A percentile compares a stretch with the other conserved stretches of the same genome.
Conservation (phyloP, 2,113 vertebrate genomes). For the Clarias magur region DNA sequence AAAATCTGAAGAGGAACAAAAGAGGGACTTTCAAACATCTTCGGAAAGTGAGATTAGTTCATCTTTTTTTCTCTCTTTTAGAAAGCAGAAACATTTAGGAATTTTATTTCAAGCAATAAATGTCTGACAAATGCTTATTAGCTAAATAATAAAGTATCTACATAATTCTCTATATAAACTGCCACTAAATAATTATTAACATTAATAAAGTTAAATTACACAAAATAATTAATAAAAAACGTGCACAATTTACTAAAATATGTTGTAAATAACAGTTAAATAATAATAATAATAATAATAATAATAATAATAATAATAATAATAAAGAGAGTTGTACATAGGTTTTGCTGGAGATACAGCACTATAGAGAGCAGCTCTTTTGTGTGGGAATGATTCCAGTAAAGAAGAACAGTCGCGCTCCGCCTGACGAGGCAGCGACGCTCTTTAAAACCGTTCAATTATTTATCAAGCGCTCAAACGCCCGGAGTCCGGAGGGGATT, state of each 20-base stretch:
- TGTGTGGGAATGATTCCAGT: slow-evolving; percentile 18
- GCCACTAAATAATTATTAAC: too few species aligned
- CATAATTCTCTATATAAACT: not conserved
- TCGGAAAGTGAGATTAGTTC: not conserved
- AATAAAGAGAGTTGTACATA: not conserved
- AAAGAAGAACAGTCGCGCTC: slow-evolving; percentile 35
- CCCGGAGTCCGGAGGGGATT: slow-evolving; percentile 72
- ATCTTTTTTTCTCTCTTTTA: not conserved
- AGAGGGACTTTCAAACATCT: not conserved
- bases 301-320: not conserved
- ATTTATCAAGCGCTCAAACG: slow-evolving; percentile 74
- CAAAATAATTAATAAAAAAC: not conserved
- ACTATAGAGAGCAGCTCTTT: not conserved
- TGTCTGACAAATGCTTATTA: not conserved
- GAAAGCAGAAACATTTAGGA: not conserved
- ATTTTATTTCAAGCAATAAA: not conserved
- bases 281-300: not conserved
- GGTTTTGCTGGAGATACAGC: not conserved
- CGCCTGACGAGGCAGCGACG: slow-evolving; percentile 58
- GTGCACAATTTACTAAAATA: not conserved
- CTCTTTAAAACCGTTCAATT: slow-evolving; percentile 76
- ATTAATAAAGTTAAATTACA: not conserved
- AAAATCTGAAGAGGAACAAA: too few species aligned
- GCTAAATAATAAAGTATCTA: not conserved
- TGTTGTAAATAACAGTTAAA: not conserved